Percentiles rank a stretch among this genome's conserved stretches.
Conservation (phyloP, 2,113 vertebrate species). For the Dunckerocampus dactyliophorus region DNA sequence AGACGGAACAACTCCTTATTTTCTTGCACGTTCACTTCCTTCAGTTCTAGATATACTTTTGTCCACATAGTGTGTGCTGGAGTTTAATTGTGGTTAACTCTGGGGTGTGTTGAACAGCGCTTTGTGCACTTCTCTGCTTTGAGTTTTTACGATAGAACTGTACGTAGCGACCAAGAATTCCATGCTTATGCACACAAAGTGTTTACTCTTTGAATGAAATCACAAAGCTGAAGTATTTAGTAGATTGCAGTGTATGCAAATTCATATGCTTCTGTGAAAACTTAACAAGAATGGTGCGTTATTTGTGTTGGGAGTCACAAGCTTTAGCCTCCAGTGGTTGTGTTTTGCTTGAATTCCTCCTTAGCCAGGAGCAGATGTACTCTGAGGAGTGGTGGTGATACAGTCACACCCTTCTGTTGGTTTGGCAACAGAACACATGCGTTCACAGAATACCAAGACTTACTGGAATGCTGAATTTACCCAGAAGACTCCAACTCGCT, state of each 20-base stretch:
- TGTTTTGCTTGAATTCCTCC: constrained; percentile 39
- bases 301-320: constrained; percentile 36
- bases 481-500: constrained; percentile 4
- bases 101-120: not conserved
- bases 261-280: not conserved
- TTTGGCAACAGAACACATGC: constrained; percentile 40
- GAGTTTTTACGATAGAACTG: not conserved
- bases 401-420: constrained; percentile 52
- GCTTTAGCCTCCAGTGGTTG: constrained; percentile 25
- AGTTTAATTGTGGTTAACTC: not conserved
- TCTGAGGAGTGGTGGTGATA: constrained; percentile 32
- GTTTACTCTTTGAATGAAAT: not conserved
- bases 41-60: too few species aligned
- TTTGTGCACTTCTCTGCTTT: not conserved
- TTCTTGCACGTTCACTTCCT: too few species aligned
- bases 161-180: not conserved
- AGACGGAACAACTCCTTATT: too few species aligned
- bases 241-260: not conserved
- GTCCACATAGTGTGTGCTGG: not conserved
- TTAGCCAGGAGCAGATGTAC: constrained; percentile 43
- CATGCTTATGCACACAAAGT: not conserved
- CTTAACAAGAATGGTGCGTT: not conserved
- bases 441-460: constrained; percentile 40
- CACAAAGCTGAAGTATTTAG: not conserved
- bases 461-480: constrained; percentile 11